A percentile compares a stretch with the other conserved stretches of the same genome.
Evolutionary conservation across 1,140 invertebrate species (phyloP).

Genomic region (Yoshiicerus persimilis): DNA sequence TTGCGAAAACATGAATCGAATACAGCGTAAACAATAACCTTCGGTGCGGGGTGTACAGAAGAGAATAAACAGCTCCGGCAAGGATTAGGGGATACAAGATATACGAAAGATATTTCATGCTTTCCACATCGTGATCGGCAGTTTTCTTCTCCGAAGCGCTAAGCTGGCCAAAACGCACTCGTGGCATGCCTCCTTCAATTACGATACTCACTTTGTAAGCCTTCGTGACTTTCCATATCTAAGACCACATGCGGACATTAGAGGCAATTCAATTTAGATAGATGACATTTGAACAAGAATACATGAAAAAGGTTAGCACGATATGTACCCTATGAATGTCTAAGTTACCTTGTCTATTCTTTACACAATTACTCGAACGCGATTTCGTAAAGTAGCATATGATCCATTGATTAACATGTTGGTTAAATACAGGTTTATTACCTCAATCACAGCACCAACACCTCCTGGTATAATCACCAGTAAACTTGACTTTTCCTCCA

Average conservation of each 20-base stretch:
- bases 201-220: constrained; percentile 71
- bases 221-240: constrained; percentile 94
- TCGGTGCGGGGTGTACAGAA: constrained; percentile 88
- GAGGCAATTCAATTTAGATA: too few relatives aligned
- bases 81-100: constrained; percentile 88
- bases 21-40: constrained; percentile 59
- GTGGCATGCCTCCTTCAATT: constrained; percentile 29
- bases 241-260: constrained; percentile 46
- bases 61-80: constrained; percentile 84
- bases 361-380: too few relatives aligned
- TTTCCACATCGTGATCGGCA: constrained; percentile 81
- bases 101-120: constrained; percentile 87
- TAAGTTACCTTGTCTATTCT: too few relatives aligned
- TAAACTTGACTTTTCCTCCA: constrained; percentile 90
- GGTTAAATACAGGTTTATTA: constrained; percentile 52
- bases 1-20: too few relatives aligned
- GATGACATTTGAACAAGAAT: too few relatives aligned
- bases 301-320: too few relatives aligned
- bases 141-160: constrained; percentile 74
- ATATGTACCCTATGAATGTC: too few relatives aligned
- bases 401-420: background rate
- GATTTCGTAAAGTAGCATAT: background rate
- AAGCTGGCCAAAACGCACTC: constrained; percentile 53
- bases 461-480: constrained; percentile 84
- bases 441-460: constrained; percentile 84